These are phyloP conservation scores for Oncorhynchus mykiss DNA, from an alignment of 2,113 vertebrate genomes.

Conservation along the genomic window DNA sequence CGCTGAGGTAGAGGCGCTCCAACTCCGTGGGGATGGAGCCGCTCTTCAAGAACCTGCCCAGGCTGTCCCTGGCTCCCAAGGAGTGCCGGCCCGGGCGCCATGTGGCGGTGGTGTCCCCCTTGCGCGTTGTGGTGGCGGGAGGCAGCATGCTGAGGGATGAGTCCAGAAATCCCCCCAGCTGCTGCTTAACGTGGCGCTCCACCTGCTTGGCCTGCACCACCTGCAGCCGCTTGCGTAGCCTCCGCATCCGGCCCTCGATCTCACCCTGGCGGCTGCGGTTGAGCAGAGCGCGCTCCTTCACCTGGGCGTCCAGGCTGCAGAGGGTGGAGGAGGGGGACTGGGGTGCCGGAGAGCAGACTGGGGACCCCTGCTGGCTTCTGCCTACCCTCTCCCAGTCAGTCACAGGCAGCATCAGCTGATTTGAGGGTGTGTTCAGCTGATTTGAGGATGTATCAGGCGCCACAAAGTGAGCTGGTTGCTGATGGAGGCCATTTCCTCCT, in stretches of 20 bases:
- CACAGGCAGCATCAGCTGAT: constrained; percentile 19
- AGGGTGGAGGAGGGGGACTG: constrained; percentile 57
- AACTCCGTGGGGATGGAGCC: constrained; percentile 86
- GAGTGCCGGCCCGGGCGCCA: constrained; percentile 66
- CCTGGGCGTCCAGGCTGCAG: constrained; percentile 78
- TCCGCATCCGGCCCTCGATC: constrained; percentile 85
- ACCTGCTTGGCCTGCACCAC: constrained; percentile 98
- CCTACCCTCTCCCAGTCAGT: constrained; percentile 59
- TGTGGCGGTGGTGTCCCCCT: constrained; percentile 30
- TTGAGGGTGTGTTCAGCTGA: constrained; percentile 34
- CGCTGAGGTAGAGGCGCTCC: constrained; percentile 88
- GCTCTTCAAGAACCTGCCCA: constrained; percentile 85
- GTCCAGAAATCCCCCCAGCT: constrained; percentile 91
- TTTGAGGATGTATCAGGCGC: constrained; percentile 44
- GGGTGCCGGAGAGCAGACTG: constrained; percentile 38
- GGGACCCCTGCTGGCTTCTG: constrained; percentile 63
- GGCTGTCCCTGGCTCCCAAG: constrained; percentile 75
- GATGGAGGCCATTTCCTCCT: constrained; percentile 55
- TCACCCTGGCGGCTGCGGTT: constrained; percentile 83
- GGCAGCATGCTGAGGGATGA: constrained; percentile 82
- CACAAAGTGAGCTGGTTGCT: constrained; percentile 48
- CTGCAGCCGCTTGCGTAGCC: constrained; percentile 92
- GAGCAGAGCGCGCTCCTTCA: constrained; percentile 83
- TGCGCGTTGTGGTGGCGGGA: constrained; percentile 83
- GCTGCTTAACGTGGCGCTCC: constrained; percentile 95